Base-by-base conservation (phyloP, 2,797 vertebrate genomes). In the Pseudochromis fuscus region DNA sequence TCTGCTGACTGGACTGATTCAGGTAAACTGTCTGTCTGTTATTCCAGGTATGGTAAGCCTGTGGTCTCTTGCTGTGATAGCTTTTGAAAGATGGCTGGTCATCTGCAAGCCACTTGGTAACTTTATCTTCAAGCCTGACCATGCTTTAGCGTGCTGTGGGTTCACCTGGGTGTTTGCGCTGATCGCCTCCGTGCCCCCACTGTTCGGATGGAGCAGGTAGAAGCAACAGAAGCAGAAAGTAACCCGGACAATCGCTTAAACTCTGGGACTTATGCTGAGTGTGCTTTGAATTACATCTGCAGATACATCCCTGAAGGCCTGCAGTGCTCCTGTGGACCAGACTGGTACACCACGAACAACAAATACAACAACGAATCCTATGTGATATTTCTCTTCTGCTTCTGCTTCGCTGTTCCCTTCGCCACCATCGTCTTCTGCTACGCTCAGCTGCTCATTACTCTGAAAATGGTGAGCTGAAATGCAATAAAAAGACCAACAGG, bases 151-250 rank as follows among this genome's bases (percentile, higher is more conserved):
- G 16, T 93, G 93, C 62, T 94, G 92, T 23, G 16, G n/a, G 3
- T 6, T 90, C 53, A 92, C 93, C 4, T 94, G 93, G 94, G 2
- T 90, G 11, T 77, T 89, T 61, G 90, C 75, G 2, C 6, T 91
- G 12, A 2, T 70, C 0, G 92, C 92, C 8, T 52, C 89, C 33
- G 1, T 71, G 35, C 94, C 95, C 49, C 94, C 94, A 5, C 78
- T 95, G 31, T 69, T 92, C 18, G 94, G 94, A 58, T 95, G 94
- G 94, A 95, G 94, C 65, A 91, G 94, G 94, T 95, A 64, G n/a
- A n/a, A 81, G 90, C 80, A 16, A 2, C 7, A 18, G 37, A 16
- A 40, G n/a, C 16, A 7, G 38, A 33, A 3, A 31, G 6, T 31
- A 7, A 33, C 8, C 12, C 31, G 12, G 8, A 33, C 31, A 33